A percentile compares a stretch with the other conserved stretches of the same genome.
Evolutionary conservation across 1,140 invertebrate genomes (phyloP).

Genomic region (Thaumetopoea pityocampa): DNA sequence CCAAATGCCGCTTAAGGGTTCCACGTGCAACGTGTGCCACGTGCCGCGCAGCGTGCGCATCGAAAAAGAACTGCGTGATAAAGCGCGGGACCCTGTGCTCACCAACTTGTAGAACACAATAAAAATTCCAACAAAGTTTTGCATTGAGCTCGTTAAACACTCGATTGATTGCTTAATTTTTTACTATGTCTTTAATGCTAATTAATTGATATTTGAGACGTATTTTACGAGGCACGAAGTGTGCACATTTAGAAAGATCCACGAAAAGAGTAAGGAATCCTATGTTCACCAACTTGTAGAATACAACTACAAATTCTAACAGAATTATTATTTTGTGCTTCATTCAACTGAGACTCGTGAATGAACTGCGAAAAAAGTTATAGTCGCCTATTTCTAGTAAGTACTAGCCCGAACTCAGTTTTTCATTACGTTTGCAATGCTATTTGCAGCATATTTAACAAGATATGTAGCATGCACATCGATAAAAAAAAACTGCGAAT

Average conservation of each 20-base stretch:
- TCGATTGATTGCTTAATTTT: too few species aligned
- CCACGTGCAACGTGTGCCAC: conserved; percentile 28
- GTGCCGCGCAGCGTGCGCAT: conserved; percentile 47
- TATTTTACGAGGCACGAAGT: conserved; percentile 36
- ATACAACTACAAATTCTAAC: conserved; percentile 2
- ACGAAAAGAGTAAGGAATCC: conserved; percentile 22
- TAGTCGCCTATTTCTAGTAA: too few species aligned
- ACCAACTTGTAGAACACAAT: conserved; percentile 9
- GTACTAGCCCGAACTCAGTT: too few species aligned
- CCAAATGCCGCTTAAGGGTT: conserved; percentile 34
- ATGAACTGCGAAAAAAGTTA: too few species aligned
- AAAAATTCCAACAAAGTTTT: not conserved
- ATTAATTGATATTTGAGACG: too few species aligned
- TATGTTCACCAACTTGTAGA: conserved; percentile 10
- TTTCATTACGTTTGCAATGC: too few species aligned
- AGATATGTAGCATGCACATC: conserved; percentile 45
- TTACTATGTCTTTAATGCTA: too few species aligned
- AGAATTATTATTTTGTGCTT: not conserved
- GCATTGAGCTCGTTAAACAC: not conserved
- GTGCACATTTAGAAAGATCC: conserved; percentile 38
- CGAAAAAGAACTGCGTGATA: conserved; percentile 29
- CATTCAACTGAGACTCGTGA: too few species aligned
- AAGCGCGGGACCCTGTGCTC: conserved; percentile 21
- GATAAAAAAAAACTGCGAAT: too few species aligned
- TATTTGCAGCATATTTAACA: conserved; percentile 30